Conservation (phyloP, 1,140 invertebrate species). For the Drosophila biarmipes region DNA sequence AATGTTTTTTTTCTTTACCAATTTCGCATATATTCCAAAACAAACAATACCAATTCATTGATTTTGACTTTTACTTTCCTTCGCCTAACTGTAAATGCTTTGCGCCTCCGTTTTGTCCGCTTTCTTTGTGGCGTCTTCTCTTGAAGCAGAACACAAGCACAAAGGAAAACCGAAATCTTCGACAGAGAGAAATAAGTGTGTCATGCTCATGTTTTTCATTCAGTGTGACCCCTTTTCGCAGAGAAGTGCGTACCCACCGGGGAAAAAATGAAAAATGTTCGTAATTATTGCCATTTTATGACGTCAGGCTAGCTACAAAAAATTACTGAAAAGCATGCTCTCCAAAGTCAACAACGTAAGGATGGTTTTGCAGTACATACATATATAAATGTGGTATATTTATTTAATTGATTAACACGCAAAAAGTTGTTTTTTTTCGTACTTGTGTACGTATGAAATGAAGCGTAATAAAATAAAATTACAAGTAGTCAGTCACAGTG, state of each 20-base stretch:
- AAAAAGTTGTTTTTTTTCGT: not conserved
- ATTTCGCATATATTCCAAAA: constrained; percentile 20
- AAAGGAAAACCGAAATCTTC: constrained; percentile 24
- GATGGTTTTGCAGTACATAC: too few species aligned
- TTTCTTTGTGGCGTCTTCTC: constrained; percentile 44
- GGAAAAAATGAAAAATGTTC: not conserved
- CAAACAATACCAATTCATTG: constrained; percentile 60
- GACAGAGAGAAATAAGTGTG: constrained; percentile 25
- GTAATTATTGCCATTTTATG: too few species aligned
- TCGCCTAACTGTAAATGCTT: constrained; percentile 39
- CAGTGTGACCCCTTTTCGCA: constrained; percentile 6
- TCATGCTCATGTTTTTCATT: constrained; percentile 13
- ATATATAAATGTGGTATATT: not conserved
- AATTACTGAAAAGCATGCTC: too few species aligned
- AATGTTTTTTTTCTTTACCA: not conserved
- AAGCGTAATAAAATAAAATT: constrained; percentile 1
- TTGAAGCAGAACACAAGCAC: constrained; percentile 21
- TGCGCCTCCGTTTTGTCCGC: constrained; percentile 35
- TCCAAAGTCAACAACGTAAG: too few species aligned
- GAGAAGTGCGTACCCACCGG: constrained; percentile 12
- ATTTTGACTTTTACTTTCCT: constrained; percentile 75
- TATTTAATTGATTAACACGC: constrained; percentile 10
- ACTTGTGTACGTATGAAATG: not conserved
- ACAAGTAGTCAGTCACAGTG: constrained; percentile 6
- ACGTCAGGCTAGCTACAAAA: too few species aligned